Conservation (phyloP, 1,140 invertebrate species). For the Lasioglossum albipes region DNA sequence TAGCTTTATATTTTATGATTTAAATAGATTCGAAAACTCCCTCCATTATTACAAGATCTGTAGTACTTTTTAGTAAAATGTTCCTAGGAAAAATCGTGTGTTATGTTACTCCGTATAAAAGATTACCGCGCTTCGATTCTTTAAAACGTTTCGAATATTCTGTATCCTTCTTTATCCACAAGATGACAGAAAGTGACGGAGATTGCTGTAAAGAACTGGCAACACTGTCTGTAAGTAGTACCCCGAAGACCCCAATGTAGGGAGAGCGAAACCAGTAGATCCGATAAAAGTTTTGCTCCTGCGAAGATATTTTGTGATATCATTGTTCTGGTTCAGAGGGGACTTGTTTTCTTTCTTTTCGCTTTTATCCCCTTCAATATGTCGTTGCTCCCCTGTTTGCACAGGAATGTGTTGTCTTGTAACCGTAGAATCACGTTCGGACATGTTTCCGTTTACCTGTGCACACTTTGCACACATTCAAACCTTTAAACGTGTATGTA, state of each 20-base stretch:
- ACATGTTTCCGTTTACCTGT: conserved; percentile 29
- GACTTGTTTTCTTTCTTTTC: background rate
- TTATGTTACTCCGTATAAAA: too few relatives aligned
- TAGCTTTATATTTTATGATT: too few relatives aligned
- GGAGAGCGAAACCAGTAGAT: background rate
- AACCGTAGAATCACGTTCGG: background rate
- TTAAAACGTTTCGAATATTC: too few relatives aligned
- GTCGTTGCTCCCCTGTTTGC: background rate
- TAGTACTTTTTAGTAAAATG: too few relatives aligned
- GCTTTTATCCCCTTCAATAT: background rate
- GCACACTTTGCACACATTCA: background rate
- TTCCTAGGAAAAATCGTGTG: too few relatives aligned
- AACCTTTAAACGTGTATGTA: too few relatives aligned
- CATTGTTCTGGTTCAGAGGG: background rate
- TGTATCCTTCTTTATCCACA: background rate
- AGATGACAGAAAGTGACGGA: background rate
- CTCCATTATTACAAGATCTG: too few relatives aligned
- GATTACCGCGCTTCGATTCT: too few relatives aligned
- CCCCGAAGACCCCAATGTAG: background rate
- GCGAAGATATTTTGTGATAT: background rate
- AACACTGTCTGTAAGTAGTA: too few relatives aligned
- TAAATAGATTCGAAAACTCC: too few relatives aligned
- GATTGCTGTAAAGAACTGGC: background rate
- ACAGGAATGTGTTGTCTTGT: background rate
- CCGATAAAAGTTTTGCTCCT: background rate